These are phyloP conservation scores for Anabacerthia variegaticeps DNA, from an alignment of 2,797 vertebrate species.

Conservation along the genomic window DNA sequence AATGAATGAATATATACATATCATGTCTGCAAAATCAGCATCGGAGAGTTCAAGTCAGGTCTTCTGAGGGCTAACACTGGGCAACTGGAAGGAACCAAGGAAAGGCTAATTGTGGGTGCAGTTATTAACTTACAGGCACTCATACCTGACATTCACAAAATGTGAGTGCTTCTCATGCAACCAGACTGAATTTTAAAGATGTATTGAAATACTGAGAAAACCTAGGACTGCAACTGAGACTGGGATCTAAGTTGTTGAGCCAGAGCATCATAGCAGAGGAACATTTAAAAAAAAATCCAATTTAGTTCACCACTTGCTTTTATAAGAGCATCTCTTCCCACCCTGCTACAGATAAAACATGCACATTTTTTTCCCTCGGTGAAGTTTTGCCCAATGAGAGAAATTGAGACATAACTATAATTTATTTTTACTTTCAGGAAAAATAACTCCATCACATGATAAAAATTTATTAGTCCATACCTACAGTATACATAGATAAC, in stretches of 20 bases:
- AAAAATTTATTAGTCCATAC: background rate
- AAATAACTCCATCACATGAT: background rate
- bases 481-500: background rate
- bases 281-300: background rate
- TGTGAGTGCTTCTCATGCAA: background rate
- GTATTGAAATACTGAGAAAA: background rate
- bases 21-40: background rate
- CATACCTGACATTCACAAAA: background rate
- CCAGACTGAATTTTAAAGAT: background rate
- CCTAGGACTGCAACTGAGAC: background rate
- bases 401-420: background rate
- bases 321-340: background rate
- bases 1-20: background rate
- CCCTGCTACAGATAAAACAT: background rate
- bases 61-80: background rate
- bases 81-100: background rate
- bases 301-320: conserved; percentile 9
- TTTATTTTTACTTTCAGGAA: background rate
- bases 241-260: background rate
- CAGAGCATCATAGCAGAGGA: background rate
- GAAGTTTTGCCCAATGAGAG: background rate
- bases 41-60: rapidly evolving
- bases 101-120: background rate
- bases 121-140: background rate
- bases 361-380: background rate